Percentiles rank a stretch among this genome's conserved stretches.
phyloP scores from a whole-genome alignment of 2,888 invertebrate genomes.

The Philaethria dido region DNA sequence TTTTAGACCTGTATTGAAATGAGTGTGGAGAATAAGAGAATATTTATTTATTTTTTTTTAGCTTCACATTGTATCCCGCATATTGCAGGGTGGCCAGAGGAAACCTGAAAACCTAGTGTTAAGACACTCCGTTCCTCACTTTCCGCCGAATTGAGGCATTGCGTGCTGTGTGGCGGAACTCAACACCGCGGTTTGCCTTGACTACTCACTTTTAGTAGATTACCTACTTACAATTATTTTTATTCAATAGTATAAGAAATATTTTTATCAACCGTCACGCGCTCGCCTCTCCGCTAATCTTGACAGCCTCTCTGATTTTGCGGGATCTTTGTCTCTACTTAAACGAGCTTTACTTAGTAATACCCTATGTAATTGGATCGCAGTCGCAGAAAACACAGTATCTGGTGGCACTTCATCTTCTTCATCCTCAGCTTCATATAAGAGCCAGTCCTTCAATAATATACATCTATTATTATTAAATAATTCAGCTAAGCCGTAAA shows the following conservation, averaged over 20 bases:
- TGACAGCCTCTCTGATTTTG: constrained; percentile 73
- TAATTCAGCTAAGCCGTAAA: no score
- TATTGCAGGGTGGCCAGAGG: no score
- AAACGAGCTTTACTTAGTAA: constrained; percentile 66
- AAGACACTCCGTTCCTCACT: no score
- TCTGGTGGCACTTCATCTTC: constrained; percentile 50
- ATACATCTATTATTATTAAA: no score
- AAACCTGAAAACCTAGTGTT: no score
- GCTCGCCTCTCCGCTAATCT: constrained; percentile 81
- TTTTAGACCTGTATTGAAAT: no score
- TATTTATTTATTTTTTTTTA: no score
- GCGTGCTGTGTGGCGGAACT: no score
- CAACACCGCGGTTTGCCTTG: no score
- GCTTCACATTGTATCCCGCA: no score
- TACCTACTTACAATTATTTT: not conserved
- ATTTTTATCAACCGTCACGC: constrained; percentile 65
- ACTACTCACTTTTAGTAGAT: not conserved
- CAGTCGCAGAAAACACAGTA: constrained; percentile 73
- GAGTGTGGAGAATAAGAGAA: no score
- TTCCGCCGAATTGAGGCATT: no score
- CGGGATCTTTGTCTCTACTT: constrained; percentile 61
- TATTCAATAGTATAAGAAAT: not conserved
- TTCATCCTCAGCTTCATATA: constrained; percentile 60
- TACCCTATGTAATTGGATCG: constrained; percentile 71
- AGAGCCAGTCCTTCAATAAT: constrained; percentile 60